A percentile compares a stretch with the other conserved stretches of the same genome.
Conservation (phyloP, 2,797 vertebrate species). For the Mycteria americana region DNA sequence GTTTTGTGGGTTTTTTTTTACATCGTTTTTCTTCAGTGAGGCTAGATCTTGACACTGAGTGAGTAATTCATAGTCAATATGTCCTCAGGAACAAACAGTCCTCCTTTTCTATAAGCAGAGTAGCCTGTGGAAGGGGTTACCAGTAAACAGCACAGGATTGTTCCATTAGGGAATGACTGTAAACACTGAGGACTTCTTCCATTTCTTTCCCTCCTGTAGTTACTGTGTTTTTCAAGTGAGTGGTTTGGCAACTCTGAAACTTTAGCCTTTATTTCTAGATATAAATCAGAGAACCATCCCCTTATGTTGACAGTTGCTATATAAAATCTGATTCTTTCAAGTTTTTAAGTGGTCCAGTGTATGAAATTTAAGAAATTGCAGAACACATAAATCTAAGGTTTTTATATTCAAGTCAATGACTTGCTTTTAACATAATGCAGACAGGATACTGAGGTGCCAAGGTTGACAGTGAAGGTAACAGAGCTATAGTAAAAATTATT, state of each 20-base stretch:
- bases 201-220: background rate
- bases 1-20: background rate
- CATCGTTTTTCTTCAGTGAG: background rate
- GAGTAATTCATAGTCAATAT: background rate
- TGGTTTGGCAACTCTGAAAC: conserved; percentile 13
- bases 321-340: conserved; percentile 56
- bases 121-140: background rate
- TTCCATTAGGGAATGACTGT: background rate
- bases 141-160: background rate
- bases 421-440: conserved; percentile 49
- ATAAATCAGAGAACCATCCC: conserved; percentile 45
- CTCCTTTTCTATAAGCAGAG: background rate
- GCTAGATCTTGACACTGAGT: background rate
- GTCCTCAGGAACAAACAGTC: background rate
- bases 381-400: conserved; percentile 39
- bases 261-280: conserved; percentile 50
- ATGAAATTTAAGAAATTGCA: conserved; percentile 60
- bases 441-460: conserved; percentile 25
- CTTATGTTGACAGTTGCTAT: conserved; percentile 35
- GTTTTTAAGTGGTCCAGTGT: conserved; percentile 31
- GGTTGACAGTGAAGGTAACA: background rate
- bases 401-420: conserved; percentile 46
- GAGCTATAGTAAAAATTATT: conserved; percentile 12
- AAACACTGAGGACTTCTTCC: conserved; percentile 1
- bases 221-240: conserved; percentile 36